A percentile compares a stretch with the other conserved stretches of the same genome.
Evolutionary conservation across 2,797 vertebrate species (phyloP).

Genomic region (Falco columbarius): DNA sequence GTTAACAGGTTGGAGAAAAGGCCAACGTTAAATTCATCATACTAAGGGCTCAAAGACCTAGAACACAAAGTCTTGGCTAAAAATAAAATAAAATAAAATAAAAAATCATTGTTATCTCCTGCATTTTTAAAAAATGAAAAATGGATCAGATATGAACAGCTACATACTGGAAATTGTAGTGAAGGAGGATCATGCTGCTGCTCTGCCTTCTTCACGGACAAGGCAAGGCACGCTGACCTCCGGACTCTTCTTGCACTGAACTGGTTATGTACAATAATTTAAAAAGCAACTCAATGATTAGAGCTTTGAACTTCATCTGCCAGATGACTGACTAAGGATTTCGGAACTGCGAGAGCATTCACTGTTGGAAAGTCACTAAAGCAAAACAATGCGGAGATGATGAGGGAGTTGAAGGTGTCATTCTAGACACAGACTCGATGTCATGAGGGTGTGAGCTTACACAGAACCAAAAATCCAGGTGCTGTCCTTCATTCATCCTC

Average conservation of each 20-base stretch:
- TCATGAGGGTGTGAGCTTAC: background rate
- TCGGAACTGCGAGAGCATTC: background rate
- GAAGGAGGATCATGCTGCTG: background rate
- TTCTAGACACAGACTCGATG: background rate
- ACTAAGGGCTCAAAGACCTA: background rate
- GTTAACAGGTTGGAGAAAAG: constrained; percentile 1
- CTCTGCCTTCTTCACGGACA: background rate
- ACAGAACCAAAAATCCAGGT: background rate
- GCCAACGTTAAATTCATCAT: constrained; percentile 3
- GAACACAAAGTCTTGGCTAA: background rate
- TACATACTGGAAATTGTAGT: background rate
- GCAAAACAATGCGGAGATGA: background rate
- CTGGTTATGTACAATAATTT: background rate
- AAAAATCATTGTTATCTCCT: background rate
- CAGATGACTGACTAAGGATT: background rate
- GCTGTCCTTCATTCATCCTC: background rate
- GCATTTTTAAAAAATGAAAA: constrained; percentile 23
- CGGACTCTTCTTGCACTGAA: background rate
- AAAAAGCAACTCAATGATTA: background rate
- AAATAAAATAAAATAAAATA: background rate
- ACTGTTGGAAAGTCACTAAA: background rate
- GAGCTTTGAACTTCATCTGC: background rate
- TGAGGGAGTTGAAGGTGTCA: background rate
- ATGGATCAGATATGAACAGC: background rate
- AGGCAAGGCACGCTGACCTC: background rate